These are phyloP conservation scores for Dallia pectoralis DNA, from an alignment of 2,797 vertebrate genomes.

Conservation along the genomic window DNA sequence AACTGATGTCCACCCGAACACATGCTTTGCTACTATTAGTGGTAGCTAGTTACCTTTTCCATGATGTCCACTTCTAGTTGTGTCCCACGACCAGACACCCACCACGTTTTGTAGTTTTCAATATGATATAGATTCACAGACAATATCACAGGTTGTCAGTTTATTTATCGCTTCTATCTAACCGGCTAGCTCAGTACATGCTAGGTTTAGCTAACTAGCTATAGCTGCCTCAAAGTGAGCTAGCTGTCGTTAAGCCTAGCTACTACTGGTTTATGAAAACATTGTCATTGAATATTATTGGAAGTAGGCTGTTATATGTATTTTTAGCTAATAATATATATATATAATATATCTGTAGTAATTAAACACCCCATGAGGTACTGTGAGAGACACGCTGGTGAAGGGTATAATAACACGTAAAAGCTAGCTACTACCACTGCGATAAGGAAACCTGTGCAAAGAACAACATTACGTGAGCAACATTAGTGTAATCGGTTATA, in stretches of 20 bases:
- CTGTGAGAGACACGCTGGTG: background rate
- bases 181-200: background rate
- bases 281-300: background rate
- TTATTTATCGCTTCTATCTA: background rate
- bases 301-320: background rate
- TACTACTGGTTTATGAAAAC: background rate
- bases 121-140: background rate
- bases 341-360: background rate
- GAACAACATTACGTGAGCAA: too few species aligned
- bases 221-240: background rate
- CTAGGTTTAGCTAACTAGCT: background rate
- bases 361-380: background rate
- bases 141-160: background rate
- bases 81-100: background rate
- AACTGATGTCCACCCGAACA: background rate
- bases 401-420: too few species aligned
- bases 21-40: background rate
- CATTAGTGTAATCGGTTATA: too few species aligned
- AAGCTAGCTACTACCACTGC: too few species aligned
- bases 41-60: slow-evolving; percentile 27
- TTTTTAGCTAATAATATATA: background rate
- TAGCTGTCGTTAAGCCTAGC: background rate
- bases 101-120: background rate
- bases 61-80: slow-evolving; percentile 5
- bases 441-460: too few species aligned